phyloP scores from a whole-genome alignment of 2,797 vertebrate species.

The Oceanodroma leucorhoa region DNA sequence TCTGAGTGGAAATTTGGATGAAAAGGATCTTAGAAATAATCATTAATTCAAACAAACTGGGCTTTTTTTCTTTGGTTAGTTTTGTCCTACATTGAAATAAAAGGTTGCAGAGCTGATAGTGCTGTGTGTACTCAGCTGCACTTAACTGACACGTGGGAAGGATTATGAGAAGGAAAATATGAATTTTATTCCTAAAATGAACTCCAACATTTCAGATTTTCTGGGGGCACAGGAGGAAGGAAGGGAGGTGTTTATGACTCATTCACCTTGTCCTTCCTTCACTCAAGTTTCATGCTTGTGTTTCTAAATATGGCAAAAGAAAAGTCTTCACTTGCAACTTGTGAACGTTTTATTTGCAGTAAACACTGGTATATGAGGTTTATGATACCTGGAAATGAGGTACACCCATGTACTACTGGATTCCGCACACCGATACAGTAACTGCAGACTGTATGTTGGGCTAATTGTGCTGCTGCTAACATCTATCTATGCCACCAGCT shows the following conservation, averaged over 20 bases:
- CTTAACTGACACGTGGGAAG: neutral
- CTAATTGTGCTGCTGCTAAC: neutral
- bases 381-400: neutral
- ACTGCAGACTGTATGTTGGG: neutral
- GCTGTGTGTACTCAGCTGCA: neutral
- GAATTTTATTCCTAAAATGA: neutral
- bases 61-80: neutral
- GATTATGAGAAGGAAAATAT: neutral
- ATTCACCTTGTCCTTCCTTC: neutral
- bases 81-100: neutral
- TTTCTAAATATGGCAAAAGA: neutral
- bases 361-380: neutral
- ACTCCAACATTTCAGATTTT: neutral
- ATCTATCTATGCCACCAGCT: neutral
- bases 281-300: neutral
- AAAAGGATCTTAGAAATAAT: neutral
- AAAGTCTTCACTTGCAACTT: neutral
- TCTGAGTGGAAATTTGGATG: neutral
- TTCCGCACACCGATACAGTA: neutral
- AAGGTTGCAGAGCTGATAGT: neutral
- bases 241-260: neutral
- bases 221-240: neutral
- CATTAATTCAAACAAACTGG: neutral
- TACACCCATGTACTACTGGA: neutral
- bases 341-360: neutral